Conservation (phyloP, 2,888 invertebrate species). For the Aleiodes alternator region DNA sequence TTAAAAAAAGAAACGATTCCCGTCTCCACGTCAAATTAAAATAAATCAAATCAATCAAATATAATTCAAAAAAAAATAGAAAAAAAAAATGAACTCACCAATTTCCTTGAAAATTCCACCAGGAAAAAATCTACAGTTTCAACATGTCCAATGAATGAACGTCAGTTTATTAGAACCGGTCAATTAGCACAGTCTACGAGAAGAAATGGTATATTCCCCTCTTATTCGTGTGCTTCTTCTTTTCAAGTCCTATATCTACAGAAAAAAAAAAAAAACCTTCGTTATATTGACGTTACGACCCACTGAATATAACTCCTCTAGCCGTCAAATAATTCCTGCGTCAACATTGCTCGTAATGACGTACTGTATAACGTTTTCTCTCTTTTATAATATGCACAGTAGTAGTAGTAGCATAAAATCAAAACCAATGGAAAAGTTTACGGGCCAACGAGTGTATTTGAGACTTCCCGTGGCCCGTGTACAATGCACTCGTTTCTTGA, state of each 20-base stretch:
- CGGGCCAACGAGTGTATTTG: conserved; percentile 14
- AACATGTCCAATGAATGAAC: conserved; percentile 47
- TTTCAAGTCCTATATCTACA: conserved; percentile 12
- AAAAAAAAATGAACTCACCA: conserved; percentile 30
- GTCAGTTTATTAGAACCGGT: conserved; percentile 50
- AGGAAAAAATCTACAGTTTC: conserved; percentile 44
- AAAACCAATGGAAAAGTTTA: background rate
- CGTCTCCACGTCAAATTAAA: conserved; percentile 1
- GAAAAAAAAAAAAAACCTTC: background rate
- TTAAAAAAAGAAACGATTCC: background rate
- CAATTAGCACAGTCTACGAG: conserved; percentile 51
- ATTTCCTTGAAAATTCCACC: background rate
- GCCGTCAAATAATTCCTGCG: conserved; percentile 5
- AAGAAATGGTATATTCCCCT: conserved; percentile 12
- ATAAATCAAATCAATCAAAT: too few relatives aligned
- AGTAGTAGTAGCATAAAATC: background rate
- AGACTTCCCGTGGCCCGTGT: conserved; percentile 19
- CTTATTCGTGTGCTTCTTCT: conserved; percentile 26
- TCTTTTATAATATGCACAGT: too few relatives aligned
- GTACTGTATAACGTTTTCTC: background rate
- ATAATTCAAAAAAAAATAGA: conserved; percentile 1
- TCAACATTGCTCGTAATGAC: background rate
- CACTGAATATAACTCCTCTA: background rate
- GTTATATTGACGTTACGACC: conserved; percentile 14
- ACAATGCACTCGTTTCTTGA: conserved; percentile 44